Evolutionary conservation across 2,113 vertebrate species (phyloP).

Genomic region (Blennius ocellaris): DNA sequence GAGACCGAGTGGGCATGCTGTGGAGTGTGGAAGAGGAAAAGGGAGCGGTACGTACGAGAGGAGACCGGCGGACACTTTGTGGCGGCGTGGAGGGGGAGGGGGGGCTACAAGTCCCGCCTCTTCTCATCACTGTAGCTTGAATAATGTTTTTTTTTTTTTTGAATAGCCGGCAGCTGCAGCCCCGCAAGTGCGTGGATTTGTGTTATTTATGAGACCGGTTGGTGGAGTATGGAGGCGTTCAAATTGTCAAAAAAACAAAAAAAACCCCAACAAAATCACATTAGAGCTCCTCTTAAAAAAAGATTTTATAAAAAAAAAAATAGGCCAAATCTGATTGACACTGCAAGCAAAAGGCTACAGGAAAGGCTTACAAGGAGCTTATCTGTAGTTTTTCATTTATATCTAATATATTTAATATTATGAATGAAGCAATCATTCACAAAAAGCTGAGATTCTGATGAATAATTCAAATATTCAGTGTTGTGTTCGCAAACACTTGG

Average conservation of each 20-base stretch:
- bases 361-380: not conserved
- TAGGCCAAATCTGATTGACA: not conserved
- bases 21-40: constrained; percentile 28
- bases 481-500: too few species aligned
- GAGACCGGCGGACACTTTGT: constrained; percentile 30
- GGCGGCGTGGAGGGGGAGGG: constrained; percentile 36
- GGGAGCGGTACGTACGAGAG: constrained; percentile 19
- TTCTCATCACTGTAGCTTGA: constrained; percentile 69
- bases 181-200: constrained; percentile 32
- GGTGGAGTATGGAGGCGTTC: not conserved
- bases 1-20: not conserved
- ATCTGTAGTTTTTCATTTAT: not conserved
- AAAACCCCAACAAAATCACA: too few species aligned
- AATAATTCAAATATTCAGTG: constrained; percentile 13
- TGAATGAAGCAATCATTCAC: not conserved
- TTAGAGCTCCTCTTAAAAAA: too few species aligned
- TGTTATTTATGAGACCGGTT: constrained; percentile 40
- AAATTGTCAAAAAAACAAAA: not conserved
- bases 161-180: constrained; percentile 61
- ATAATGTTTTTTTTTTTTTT: constrained; percentile 73
- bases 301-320: too few species aligned
- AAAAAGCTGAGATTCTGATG: constrained; percentile 22
- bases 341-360: too few species aligned
- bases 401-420: not conserved
- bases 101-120: constrained; percentile 81